Conservation (phyloP, 1,140 invertebrate species). For the Drosophila dunni region DNA sequence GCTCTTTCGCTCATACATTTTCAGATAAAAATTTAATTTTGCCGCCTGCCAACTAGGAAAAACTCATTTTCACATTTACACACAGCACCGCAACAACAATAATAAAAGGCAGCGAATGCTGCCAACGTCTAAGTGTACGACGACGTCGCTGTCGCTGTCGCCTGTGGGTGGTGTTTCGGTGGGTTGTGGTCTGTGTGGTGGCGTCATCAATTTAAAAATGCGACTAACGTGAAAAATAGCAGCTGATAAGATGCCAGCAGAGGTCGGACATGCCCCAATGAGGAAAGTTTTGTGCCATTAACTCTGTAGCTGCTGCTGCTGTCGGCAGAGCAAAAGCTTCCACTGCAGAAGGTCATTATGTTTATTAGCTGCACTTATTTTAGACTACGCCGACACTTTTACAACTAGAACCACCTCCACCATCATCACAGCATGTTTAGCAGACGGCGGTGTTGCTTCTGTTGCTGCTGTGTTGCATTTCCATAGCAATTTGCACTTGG, state of each 20-base stretch:
- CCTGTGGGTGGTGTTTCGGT: neutral
- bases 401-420: neutral
- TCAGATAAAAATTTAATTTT: constrained; percentile 69
- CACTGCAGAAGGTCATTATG: constrained; percentile 68
- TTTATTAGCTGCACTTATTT: constrained; percentile 69
- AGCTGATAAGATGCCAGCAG: constrained; percentile 62
- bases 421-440: neutral
- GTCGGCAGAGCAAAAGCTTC: constrained; percentile 4
- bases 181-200: constrained; percentile 32
- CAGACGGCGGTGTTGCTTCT: neutral
- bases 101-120: constrained; percentile 51
- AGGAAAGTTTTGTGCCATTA: constrained; percentile 53
- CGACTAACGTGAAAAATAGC: constrained; percentile 15
- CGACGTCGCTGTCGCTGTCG: neutral
- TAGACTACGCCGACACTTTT: constrained; percentile 24
- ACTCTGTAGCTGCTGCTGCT: constrained; percentile 15
- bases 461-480: neutral
- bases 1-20: constrained; percentile 22
- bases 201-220: constrained; percentile 77
- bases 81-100: constrained; percentile 23
- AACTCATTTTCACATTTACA: constrained; percentile 68
- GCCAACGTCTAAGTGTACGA: constrained; percentile 32
- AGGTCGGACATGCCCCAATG: constrained; percentile 34
- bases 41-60: constrained; percentile 62
- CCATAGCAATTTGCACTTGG: constrained; percentile 57